Percentiles rank a stretch among this genome's conserved stretches.
These are phyloP conservation scores for Dicyrtoma fusca DNA, from an alignment of 2,888 invertebrate species.

Conservation along the genomic window DNA sequence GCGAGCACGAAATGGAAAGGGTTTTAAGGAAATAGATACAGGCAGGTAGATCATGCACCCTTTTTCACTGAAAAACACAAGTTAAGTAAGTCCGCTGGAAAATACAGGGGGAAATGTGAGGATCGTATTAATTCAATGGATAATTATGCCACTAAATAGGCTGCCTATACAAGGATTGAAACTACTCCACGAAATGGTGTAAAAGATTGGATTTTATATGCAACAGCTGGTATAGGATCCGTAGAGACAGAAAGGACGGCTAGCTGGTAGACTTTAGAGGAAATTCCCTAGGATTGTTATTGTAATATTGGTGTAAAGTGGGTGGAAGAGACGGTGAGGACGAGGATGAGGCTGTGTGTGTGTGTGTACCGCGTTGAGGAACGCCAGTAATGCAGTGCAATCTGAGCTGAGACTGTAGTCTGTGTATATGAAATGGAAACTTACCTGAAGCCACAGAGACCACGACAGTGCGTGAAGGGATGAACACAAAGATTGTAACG, in stretches of 20 bases:
- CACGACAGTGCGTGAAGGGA: constrained; percentile 24
- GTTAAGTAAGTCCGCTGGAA: no score
- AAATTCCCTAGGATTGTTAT: neutral
- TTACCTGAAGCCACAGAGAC: constrained; percentile 15
- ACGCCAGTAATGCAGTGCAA: neutral
- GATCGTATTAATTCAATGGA: no score
- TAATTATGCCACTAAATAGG: no score
- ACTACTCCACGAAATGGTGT: no score
- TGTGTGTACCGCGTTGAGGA: neutral
- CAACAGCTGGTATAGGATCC: no score
- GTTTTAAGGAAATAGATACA: no score
- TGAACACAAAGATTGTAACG: constrained; percentile 43
- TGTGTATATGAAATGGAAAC: neutral
- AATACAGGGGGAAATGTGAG: no score
- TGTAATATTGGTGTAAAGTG: neutral
- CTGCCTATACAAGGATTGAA: no score
- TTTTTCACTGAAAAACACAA: no score
- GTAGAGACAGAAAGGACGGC: neutral
- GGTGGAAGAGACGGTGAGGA: constrained; percentile 6
- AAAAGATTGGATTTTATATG: no score
- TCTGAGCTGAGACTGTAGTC: neutral
- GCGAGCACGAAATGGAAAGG: no score
- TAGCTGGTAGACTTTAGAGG: neutral
- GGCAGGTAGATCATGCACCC: no score
- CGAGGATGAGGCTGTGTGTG: neutral